Evolutionary conservation across 1,140 invertebrate species (phyloP).

Genomic region (Scaptomyza pallida): DNA sequence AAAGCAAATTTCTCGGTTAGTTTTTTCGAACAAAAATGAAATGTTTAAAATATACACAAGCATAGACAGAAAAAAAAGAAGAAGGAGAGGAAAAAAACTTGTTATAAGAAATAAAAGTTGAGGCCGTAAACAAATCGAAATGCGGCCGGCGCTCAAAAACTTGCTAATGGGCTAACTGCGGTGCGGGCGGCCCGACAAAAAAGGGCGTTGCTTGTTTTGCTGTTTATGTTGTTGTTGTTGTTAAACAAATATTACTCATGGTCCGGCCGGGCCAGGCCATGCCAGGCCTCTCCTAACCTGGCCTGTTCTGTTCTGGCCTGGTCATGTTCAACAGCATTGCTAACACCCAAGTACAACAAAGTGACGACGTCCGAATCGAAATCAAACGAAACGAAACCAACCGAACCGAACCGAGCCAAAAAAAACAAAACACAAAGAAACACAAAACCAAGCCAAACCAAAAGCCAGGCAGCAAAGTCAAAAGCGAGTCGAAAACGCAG

Average conservation of each 20-base stretch:
- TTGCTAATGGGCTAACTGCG: conserved; percentile 40
- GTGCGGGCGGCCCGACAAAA: conserved; percentile 71
- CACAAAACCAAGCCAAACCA: too few species aligned
- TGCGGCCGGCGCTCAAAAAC: conserved; percentile 33
- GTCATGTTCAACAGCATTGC: conserved; percentile 76
- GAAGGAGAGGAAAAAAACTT: background rate
- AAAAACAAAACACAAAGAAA: conserved; percentile 6
- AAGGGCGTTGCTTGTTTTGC: conserved; percentile 66
- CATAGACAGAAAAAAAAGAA: too few species aligned
- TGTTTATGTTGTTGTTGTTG: too few species aligned
- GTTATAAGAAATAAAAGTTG: conserved; percentile 9
- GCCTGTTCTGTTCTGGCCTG: conserved; percentile 23
- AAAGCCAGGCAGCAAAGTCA: conserved; percentile 4
- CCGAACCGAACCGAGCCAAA: background rate
- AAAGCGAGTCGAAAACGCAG: conserved; percentile 55
- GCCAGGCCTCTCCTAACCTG: too few species aligned
- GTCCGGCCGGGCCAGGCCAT: conserved; percentile 43
- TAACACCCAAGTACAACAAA: conserved; percentile 71
- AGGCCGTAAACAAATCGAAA: conserved; percentile 30
- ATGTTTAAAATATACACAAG: background rate
- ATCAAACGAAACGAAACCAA: conserved; percentile 27
- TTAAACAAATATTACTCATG: conserved; percentile 80
- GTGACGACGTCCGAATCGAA: conserved; percentile 60
- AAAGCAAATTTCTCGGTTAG: conserved; percentile 18
- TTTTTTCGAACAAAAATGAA: background rate